Base-by-base conservation (phyloP, 1,140 invertebrate species). In the Calliopsis andreniformis region DNA sequence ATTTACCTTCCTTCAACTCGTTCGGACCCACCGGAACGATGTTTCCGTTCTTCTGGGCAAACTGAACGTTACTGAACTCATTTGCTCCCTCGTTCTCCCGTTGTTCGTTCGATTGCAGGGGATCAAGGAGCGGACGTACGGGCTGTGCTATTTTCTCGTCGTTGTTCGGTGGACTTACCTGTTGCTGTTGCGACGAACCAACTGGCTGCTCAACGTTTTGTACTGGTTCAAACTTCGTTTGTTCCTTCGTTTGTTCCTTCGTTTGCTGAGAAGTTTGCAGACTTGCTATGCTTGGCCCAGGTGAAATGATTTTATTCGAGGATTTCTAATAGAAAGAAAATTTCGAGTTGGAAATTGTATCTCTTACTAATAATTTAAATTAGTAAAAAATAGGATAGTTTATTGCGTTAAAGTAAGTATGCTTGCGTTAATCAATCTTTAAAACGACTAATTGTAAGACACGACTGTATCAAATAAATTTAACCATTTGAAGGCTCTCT, bases 161-260 rank as follows among this genome's bases (percentile, higher is more conserved):
- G 75, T 87, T 86, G 70, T 76, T 87, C 16, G 85, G 82, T 59
- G 71, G 78, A 91, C 91, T 92, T 91, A 92, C 91, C 90, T 92
- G 91, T 73, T 88, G 83, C 66, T 87, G 83, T 12, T 88, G 87
- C 45, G 82, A 79, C 2, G 76, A 79, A 28, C 78, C 63, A 7
- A 71, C 78, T 32, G 84, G 58, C 23, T 85, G 86, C 8, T 72
- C 39, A 42, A 10, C 53, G 16, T 61, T 62, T 1, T 12, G 45
- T 25, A 28, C 10, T 14, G 45, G 4, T 25, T 49, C 66, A 0
- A 43, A 16, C 3, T 43, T 53, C 47, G 25, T 43, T 12, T 80
- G 79, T 2, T 80, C 71, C 10, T 62, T 61, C 16, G 73, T 12
- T 1, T 12, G 20, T 2, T 80, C 71, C 10, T 62, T 61, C 16